Conservation (phyloP, 2,113 vertebrate genomes). For the Rhabdornis inornatus region DNA sequence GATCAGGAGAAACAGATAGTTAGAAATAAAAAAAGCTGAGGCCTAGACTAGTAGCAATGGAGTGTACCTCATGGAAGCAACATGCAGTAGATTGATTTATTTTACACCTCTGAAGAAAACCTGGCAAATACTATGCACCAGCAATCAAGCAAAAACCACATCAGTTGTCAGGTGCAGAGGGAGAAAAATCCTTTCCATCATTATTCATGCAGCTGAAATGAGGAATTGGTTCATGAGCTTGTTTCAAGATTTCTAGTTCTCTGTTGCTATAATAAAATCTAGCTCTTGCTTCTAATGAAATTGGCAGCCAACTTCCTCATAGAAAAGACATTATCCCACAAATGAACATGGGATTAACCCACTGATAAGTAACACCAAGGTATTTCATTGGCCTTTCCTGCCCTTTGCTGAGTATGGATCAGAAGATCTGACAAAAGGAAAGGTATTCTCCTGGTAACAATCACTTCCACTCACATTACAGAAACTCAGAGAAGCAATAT, state of each 20-base stretch:
- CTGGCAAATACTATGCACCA: not conserved
- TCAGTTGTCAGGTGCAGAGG: not conserved
- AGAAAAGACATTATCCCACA: not conserved
- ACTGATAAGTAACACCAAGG: not conserved
- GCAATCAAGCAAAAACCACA: not conserved
- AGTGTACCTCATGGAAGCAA: not conserved
- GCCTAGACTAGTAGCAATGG: not conserved
- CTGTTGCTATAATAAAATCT: not conserved
- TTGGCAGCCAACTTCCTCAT: not conserved
- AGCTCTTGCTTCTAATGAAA: not conserved
- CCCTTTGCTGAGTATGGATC: not conserved
- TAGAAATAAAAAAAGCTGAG: not conserved
- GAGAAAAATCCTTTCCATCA: not conserved
- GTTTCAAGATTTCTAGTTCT: not conserved
- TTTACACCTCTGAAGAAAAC: not conserved
- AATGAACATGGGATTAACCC: not conserved
- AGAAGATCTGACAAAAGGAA: slow-evolving; percentile 12
- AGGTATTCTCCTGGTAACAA: slow-evolving; percentile 20
- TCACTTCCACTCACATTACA: slow-evolving; percentile 23
- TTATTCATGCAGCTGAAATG: not conserved
- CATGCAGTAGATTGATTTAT: not conserved
- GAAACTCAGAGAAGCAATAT: not conserved
- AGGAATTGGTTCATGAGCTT: not conserved
- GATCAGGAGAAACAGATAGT: not conserved
- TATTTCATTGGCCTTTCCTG: not conserved